Percentiles rank a stretch among this genome's conserved stretches.
Evolutionary conservation across 2,888 invertebrate species (phyloP).

Genomic region (Standfussiana lucernea): DNA sequence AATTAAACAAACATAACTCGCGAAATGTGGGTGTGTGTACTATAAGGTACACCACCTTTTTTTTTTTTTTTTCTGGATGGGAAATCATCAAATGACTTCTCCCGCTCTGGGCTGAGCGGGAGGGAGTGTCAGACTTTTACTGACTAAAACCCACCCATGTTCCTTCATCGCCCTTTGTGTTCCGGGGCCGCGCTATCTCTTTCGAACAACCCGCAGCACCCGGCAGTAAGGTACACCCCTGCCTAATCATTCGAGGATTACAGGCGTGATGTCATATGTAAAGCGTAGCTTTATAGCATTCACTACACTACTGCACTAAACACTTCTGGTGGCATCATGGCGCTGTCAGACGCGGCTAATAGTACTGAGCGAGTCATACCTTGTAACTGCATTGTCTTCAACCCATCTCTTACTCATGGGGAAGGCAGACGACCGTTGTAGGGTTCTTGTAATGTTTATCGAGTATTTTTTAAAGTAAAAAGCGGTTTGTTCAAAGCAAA

Average conservation of each 20-base stretch:
- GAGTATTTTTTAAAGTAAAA: neutral
- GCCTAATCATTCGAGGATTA: neutral
- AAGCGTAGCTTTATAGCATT: constrained; percentile 22
- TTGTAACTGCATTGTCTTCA: constrained; percentile 50
- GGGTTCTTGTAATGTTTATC: neutral
- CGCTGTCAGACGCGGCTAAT: constrained; percentile 58
- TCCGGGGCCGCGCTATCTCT: too few relatives aligned
- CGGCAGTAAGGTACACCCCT: neutral
- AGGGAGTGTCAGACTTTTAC: too few relatives aligned
- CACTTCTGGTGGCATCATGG: constrained; percentile 46
- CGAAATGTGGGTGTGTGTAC: neutral
- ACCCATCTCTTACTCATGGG: constrained; percentile 15
- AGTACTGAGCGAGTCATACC: constrained; percentile 57
- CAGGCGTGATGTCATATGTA: neutral
- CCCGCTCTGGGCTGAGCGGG: too few relatives aligned
- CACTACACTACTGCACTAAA: neutral
- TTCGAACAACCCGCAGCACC: too few relatives aligned
- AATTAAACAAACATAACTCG: neutral
- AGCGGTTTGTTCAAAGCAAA: neutral
- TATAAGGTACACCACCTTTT: neutral
- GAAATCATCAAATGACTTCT: too few relatives aligned
- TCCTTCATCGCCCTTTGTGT: too few relatives aligned
- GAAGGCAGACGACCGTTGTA: neutral
- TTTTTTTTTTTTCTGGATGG: too few relatives aligned
- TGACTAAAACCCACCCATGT: too few relatives aligned